These are phyloP conservation scores for Gavialis gangeticus DNA, from an alignment of 2,113 vertebrate genomes.

Conservation along the genomic window DNA sequence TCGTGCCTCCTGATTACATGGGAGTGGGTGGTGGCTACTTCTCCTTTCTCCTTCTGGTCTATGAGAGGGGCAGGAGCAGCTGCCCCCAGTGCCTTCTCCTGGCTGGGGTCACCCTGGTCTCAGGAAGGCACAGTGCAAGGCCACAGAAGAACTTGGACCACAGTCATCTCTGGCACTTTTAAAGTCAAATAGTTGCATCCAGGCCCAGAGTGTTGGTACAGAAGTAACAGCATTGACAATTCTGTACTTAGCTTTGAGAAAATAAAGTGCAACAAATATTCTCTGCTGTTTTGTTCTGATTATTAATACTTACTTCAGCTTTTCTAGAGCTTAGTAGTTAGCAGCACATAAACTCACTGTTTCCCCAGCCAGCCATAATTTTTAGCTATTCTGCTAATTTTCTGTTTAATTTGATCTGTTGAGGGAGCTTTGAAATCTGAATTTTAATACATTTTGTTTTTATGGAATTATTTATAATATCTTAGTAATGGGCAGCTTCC, in stretches of 20 bases:
- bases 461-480: background rate
- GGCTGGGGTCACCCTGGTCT: too few species aligned
- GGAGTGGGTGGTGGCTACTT: too few species aligned
- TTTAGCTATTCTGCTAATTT: background rate
- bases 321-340: background rate
- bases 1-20: too few species aligned
- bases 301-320: background rate
- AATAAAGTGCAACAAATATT: background rate
- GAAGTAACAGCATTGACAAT: background rate
- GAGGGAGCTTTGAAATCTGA: background rate
- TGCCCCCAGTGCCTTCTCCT: too few species aligned
- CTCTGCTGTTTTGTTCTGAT: background rate
- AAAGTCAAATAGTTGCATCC: background rate
- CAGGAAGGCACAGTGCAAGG: too few species aligned
- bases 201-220: background rate
- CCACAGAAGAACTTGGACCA: too few species aligned
- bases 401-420: conserved; percentile 27
- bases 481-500: background rate
- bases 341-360: background rate
- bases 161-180: background rate
- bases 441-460: background rate
- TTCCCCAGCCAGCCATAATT: background rate
- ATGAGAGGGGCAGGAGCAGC: too few species aligned
- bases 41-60: too few species aligned
- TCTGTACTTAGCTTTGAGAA: background rate